Evolutionary conservation across 2,113 vertebrate genomes (phyloP).

Genomic region (Oryzias melastigma): DNA sequence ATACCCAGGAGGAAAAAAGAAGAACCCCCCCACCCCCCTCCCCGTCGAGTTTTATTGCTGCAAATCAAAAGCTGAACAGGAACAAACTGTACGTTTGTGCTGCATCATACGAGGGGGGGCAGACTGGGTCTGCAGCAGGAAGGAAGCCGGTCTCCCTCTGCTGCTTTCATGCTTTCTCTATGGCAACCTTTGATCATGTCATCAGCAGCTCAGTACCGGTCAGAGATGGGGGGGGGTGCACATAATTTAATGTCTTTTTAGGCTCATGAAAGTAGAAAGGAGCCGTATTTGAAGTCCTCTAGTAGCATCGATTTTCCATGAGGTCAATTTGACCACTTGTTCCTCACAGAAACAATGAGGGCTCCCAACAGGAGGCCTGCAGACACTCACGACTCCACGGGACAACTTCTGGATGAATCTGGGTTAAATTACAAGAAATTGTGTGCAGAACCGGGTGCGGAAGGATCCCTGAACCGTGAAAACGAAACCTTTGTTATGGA

Average conservation of each 20-base stretch:
- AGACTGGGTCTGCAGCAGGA: constrained; percentile 5
- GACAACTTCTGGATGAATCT: too few relatives aligned
- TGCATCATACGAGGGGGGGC: neutral
- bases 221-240: constrained; percentile 5
- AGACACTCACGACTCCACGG: neutral
- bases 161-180: constrained; percentile 60
- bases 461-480: too few relatives aligned
- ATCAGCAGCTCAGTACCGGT: constrained; percentile 28
- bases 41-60: neutral
- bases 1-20: neutral
- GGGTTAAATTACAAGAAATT: too few relatives aligned
- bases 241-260: constrained; percentile 52
- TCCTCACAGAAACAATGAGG: constrained; percentile 24
- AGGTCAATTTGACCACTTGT: constrained; percentile 35
- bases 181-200: constrained; percentile 63
- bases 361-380: neutral
- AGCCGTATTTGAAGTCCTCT: constrained; percentile 40
- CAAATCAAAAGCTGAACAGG: neutral
- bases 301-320: constrained; percentile 32
- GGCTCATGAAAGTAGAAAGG: constrained; percentile 26
- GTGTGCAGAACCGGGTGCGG: too few relatives aligned
- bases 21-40: too few relatives aligned
- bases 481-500: too few relatives aligned
- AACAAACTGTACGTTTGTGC: constrained; percentile 6
- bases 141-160: constrained; percentile 7